These are phyloP conservation scores for Tetropium fuscum DNA, from an alignment of 2,888 invertebrate species.

Conservation along the genomic window DNA sequence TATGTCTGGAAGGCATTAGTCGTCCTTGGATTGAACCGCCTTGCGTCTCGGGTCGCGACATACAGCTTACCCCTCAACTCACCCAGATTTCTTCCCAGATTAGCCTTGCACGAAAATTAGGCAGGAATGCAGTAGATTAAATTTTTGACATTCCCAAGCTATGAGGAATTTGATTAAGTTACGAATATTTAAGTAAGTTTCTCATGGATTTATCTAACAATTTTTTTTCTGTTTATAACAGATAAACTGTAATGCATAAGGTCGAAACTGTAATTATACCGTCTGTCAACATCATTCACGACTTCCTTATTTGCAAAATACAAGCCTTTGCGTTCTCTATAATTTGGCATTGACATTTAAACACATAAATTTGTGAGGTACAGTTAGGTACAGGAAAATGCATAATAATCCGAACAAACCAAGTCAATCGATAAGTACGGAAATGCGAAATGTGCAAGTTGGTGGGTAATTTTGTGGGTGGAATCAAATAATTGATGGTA, in stretches of 20 bases:
- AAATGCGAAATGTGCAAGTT: conserved; percentile 18
- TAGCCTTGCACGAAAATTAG: no score
- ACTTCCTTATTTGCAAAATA: conserved; percentile 24
- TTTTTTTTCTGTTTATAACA: no score
- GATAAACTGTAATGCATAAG: neutral
- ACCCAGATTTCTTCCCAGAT: no score
- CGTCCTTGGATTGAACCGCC: no score
- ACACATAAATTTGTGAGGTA: conserved; percentile 9
- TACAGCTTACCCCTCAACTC: no score
- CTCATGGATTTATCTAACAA: no score
- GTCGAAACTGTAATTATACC: conserved; percentile 4
- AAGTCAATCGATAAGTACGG: conserved; percentile 18
- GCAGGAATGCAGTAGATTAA: no score
- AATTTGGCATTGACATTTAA: conserved; percentile 27
- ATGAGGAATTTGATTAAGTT: no score
- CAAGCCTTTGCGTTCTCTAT: conserved; percentile 7
- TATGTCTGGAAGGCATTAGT: no score
- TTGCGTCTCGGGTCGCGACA: no score
- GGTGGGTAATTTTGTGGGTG: conserved; percentile 14
- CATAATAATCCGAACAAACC: conserved; percentile 11
- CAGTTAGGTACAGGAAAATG: conserved; percentile 12
- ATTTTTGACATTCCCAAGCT: no score
- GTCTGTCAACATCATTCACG: neutral
- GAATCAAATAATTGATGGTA: conserved; percentile 1
- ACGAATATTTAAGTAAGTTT: no score